These are phyloP conservation scores for Acinonyx jubatus DNA, from an alignment of 2,113 vertebrate genomes.

Conservation along the genomic window DNA sequence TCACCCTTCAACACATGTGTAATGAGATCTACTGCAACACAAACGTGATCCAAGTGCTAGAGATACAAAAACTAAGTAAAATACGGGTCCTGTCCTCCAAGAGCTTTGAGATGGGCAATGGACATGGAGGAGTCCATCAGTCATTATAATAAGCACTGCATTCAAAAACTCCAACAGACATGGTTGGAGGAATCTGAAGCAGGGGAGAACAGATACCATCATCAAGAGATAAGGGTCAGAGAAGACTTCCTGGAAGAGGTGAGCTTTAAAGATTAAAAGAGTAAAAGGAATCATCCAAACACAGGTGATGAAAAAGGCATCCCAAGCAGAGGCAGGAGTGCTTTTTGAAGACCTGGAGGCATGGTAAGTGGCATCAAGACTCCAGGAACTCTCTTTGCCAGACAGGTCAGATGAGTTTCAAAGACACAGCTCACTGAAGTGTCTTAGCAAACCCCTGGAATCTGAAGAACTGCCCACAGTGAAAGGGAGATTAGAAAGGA, in stretches of 20 bases:
- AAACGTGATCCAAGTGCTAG: background rate
- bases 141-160: background rate
- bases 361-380: background rate
- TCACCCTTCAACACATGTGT: conserved; percentile 1
- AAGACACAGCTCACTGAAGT: background rate
- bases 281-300: background rate
- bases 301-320: conserved; percentile 25
- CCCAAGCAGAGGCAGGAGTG: background rate
- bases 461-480: background rate
- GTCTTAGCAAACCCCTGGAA: background rate
- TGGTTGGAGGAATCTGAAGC: background rate
- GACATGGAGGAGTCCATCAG: background rate
- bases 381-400: background rate
- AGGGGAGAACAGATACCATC: background rate
- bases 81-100: background rate
- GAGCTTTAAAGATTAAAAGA: conserved; percentile 12
- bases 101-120: background rate
- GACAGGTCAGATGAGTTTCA: background rate
- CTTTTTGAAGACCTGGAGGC: background rate
- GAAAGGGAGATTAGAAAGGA: background rate
- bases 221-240: background rate
- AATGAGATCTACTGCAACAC: conserved; percentile 4
- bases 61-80: conserved; percentile 39
- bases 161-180: conserved; percentile 26
- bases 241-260: conserved; percentile 20